phyloP scores from a whole-genome alignment of 1,140 invertebrate genomes.

The Rhopalosiphum padi region DNA sequence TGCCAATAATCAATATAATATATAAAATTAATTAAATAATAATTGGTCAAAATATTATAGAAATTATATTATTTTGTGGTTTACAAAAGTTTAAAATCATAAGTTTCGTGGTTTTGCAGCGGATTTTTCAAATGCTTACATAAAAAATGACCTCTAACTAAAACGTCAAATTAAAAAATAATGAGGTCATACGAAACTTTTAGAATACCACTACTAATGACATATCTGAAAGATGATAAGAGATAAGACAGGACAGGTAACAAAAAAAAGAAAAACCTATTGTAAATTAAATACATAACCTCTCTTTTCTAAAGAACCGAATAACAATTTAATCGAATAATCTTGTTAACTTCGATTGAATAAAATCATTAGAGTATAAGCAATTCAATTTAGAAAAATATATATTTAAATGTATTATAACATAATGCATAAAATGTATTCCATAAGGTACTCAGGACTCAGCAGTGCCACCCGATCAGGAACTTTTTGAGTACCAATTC shows the following conservation, averaged over 20 bases:
- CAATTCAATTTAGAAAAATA: neutral
- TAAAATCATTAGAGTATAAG: neutral
- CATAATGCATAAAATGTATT: neutral
- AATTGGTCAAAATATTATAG: neutral
- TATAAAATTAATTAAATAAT: neutral
- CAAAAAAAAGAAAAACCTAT: neutral
- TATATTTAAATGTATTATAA: neutral
- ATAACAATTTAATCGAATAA: neutral
- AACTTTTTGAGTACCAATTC: too few relatives aligned
- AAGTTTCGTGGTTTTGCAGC: neutral
- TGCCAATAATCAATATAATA: neutral
- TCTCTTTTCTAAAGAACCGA: neutral
- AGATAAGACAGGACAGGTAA: neutral
- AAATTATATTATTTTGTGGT: neutral
- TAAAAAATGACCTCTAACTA: neutral
- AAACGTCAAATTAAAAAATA: slow-evolving; percentile 20
- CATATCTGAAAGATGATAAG: neutral
- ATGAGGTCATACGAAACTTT: neutral
- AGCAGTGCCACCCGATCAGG: too few relatives aligned
- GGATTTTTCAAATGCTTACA: neutral
- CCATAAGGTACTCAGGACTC: too few relatives aligned
- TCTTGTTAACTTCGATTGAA: neutral
- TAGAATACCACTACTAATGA: neutral
- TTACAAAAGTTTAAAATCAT: neutral
- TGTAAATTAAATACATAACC: neutral